Conservation (phyloP, 1,140 invertebrate genomes). For the Pogonomyrmex barbatus region DNA sequence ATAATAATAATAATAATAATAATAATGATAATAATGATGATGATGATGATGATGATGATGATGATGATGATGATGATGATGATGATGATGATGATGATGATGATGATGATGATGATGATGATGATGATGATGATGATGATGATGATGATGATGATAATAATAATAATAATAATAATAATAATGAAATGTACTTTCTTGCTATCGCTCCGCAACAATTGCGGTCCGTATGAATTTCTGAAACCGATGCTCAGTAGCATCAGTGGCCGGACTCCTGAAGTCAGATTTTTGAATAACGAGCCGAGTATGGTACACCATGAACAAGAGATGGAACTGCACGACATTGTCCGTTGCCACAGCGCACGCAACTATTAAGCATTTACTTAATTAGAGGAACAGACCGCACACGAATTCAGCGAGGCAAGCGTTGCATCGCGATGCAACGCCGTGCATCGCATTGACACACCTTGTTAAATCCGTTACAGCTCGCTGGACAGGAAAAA, state of each 20-base stretch:
- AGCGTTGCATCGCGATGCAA: constrained; percentile 6
- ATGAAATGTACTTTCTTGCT: neutral
- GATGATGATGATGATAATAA: too few relatives aligned
- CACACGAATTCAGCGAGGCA: constrained; percentile 28
- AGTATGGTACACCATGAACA: constrained; percentile 22
- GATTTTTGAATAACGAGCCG: constrained; percentile 15
- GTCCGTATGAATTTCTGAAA: neutral
- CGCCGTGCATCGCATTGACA: neutral
- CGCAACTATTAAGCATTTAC: constrained; percentile 46
- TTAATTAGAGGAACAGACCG: constrained; percentile 46
- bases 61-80: too few relatives aligned
- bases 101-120: too few relatives aligned
- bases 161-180: neutral
- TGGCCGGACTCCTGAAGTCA: constrained; percentile 25
- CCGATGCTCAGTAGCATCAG: neutral
- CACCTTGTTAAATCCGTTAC: constrained; percentile 18
- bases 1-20: too few relatives aligned
- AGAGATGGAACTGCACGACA: constrained; percentile 23
- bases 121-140: too few relatives aligned
- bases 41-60: too few relatives aligned
- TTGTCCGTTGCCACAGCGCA: neutral
- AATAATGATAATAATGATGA: too few relatives aligned
- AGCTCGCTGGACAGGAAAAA: constrained; percentile 21
- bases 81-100: too few relatives aligned
- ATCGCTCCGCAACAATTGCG: neutral